These are phyloP conservation scores for Catalaphyllia jardinei DNA, from an alignment of 64 coral and sea anemone genomes.

Conservation along the genomic window DNA sequence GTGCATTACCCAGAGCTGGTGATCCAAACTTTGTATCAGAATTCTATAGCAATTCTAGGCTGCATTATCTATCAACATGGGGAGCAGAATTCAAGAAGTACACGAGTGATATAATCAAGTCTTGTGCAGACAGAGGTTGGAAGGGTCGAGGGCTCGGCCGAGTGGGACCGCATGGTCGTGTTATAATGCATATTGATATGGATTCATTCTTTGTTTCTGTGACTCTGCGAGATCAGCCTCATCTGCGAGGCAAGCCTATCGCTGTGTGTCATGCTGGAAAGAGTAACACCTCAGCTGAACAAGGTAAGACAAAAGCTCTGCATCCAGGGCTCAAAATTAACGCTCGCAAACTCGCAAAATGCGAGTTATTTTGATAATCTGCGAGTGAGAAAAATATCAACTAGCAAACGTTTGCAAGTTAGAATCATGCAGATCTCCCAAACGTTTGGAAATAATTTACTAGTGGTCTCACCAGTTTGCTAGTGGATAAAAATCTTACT, in stretches of 20 bases:
- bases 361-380: no score
- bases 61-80: slow-evolving; percentile 96
- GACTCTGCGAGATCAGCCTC: slow-evolving; percentile 65
- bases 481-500: no score
- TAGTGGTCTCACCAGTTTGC: no score
- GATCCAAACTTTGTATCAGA: slow-evolving; percentile 93
- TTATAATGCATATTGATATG: slow-evolving; percentile 99
- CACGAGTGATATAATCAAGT: slow-evolving; percentile 78
- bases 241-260: slow-evolving; percentile 86
- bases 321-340: no score
- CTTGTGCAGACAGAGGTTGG: slow-evolving; percentile 31
- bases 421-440: no score
- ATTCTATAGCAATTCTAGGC: slow-evolving; percentile 88
- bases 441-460: no score
- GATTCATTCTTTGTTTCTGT: slow-evolving; percentile 98
- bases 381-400: no score
- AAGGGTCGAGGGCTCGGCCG: neutral
- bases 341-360: no score
- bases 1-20: slow-evolving; percentile 55
- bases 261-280: slow-evolving; percentile 98
- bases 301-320: slow-evolving; percentile 36
- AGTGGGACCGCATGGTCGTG: slow-evolving; percentile 34
- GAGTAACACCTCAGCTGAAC: slow-evolving; percentile 6
- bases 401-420: no score
- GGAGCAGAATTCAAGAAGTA: slow-evolving; percentile 92